A percentile compares a stretch with the other conserved stretches of the same genome.
Conservation (phyloP, 2,113 vertebrate species). For the Dendrocopos noguchii region DNA sequence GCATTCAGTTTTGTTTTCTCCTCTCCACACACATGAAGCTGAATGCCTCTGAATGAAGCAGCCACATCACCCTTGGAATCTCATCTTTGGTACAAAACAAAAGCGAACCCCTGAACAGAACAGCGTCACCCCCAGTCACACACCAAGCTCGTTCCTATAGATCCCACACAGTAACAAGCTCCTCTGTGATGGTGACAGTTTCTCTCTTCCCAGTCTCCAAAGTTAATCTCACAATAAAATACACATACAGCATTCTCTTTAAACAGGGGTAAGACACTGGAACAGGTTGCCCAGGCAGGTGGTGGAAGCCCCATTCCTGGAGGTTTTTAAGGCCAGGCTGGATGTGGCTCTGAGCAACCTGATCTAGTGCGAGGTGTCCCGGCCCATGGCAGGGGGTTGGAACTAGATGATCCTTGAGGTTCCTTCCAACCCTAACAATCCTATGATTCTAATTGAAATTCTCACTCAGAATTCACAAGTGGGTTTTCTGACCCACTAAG, state of each 20-base stretch:
- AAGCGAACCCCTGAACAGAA: not conserved
- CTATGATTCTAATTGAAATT: not conserved
- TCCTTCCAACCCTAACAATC: too few relatives aligned
- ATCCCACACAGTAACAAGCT: not conserved
- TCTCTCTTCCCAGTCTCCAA: not conserved
- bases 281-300: too few relatives aligned
- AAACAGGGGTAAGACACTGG: not conserved
- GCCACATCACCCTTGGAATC: not conserved
- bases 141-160: not conserved
- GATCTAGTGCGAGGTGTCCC: too few relatives aligned
- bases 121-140: not conserved
- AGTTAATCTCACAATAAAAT: conserved; percentile 11
- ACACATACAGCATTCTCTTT: not conserved
- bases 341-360: too few relatives aligned
- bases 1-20: not conserved
- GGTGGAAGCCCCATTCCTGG: too few relatives aligned
- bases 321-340: too few relatives aligned
- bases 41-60: not conserved
- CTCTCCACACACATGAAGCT: not conserved
- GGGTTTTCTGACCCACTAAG: conserved; percentile 16
- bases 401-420: too few relatives aligned
- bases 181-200: not conserved
- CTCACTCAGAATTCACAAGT: not conserved
- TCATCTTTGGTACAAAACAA: conserved; percentile 50
- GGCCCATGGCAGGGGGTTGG: too few relatives aligned